phyloP scores from a whole-genome alignment of 2,797 vertebrate species.

The Falco naumanni region DNA sequence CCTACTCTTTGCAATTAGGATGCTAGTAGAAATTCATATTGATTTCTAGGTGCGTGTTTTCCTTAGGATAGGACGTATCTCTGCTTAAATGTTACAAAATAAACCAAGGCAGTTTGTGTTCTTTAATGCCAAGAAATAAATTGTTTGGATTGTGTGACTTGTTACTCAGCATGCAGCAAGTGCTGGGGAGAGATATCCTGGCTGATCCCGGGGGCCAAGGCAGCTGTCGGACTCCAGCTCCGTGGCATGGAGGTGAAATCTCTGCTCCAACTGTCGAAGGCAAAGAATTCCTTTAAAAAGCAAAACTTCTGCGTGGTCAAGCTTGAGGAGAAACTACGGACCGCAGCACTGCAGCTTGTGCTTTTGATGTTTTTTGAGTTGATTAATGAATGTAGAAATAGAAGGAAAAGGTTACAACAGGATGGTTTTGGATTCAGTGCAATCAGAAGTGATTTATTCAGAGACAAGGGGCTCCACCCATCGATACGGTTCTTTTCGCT shows the following conservation, averaged over 20 bases:
- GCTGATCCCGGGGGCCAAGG: background rate
- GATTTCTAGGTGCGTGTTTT: background rate
- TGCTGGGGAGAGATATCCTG: background rate
- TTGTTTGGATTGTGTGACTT: background rate
- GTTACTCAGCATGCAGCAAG: rapidly evolving
- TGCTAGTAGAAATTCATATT: slow-evolving; percentile 21
- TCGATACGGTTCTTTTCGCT: background rate
- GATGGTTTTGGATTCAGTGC: background rate
- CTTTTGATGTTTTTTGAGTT: background rate
- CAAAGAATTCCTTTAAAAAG: background rate
- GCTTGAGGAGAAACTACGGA: background rate
- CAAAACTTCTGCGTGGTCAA: background rate
- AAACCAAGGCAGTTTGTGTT: background rate
- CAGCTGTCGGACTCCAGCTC: background rate
- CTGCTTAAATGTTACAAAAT: slow-evolving; percentile 1
- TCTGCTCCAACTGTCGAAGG: background rate
- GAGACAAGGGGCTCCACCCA: background rate
- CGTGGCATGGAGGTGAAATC: background rate
- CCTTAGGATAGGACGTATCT: background rate
- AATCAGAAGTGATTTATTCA: background rate
- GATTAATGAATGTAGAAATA: background rate
- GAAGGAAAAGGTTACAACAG: background rate
- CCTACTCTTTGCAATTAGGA: background rate
- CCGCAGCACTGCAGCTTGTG: background rate
- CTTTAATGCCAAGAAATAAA: background rate